A percentile compares a stretch with the other conserved stretches of the same genome.
Evolutionary conservation across 2,888 invertebrate genomes (phyloP).

Genomic region (Argyra leucocephala): DNA sequence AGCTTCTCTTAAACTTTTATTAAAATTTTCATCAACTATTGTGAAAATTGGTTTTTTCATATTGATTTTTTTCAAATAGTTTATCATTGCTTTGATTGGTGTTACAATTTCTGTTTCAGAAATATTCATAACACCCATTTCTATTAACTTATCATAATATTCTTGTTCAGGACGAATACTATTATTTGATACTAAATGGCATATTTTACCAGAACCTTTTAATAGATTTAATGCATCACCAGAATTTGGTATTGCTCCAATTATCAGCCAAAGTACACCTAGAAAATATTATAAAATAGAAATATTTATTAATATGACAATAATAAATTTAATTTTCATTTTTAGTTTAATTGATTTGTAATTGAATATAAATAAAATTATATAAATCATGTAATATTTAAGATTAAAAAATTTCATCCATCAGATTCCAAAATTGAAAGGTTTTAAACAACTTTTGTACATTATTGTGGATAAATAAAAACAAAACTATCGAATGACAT

Average conservation of each 20-base stretch:
- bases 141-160: slow-evolving; percentile 32
- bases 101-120: slow-evolving; percentile 41
- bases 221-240: slow-evolving; percentile 38
- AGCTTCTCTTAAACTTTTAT: slow-evolving; percentile 35
- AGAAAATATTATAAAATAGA: slow-evolving; percentile 17
- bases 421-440: too few species aligned
- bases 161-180: slow-evolving; percentile 33
- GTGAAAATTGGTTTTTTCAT: slow-evolving; percentile 43
- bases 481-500: too few species aligned
- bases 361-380: too few species aligned
- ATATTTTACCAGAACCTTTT: slow-evolving; percentile 39
- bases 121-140: slow-evolving; percentile 29
- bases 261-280: slow-evolving; percentile 45
- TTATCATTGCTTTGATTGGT: slow-evolving; percentile 42
- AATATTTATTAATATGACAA: too few species aligned
- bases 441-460: too few species aligned
- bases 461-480: too few species aligned
- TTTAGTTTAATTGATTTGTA: too few species aligned
- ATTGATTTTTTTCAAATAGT: slow-evolving; percentile 43
- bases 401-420: too few species aligned
- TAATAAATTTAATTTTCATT: too few species aligned
- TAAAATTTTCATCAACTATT: slow-evolving; percentile 36
- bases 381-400: too few species aligned
- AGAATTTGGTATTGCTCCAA: slow-evolving; percentile 37
- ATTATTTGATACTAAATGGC: slow-evolving; percentile 43